These are phyloP conservation scores for Chaetops frenatus DNA, from an alignment of 2,113 vertebrate species.

Conservation along the genomic window DNA sequence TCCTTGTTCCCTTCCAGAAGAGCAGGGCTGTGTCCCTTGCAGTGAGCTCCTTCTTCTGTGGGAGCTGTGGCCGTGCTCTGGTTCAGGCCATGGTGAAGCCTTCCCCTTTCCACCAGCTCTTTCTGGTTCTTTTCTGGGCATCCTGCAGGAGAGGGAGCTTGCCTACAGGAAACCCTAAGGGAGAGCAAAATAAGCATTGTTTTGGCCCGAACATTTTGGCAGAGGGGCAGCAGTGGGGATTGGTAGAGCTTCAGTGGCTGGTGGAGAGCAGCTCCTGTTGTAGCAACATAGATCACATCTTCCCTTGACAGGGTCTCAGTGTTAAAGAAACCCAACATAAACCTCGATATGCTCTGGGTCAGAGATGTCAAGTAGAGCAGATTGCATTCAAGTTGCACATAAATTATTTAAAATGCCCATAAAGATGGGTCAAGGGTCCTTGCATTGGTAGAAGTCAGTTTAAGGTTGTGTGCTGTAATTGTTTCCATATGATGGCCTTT, in stretches of 20 bases:
- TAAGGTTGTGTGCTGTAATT: background rate
- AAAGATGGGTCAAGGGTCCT: slow-evolving; percentile 35
- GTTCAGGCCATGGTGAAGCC: rapidly evolving
- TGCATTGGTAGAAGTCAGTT: background rate
- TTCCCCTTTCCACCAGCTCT: background rate
- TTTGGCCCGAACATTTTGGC: background rate
- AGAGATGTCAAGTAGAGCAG: slow-evolving; percentile 43
- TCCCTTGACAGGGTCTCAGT: background rate
- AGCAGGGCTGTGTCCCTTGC: background rate
- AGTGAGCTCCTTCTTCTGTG: rapidly evolving
- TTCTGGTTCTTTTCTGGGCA: background rate
- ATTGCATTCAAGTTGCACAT: slow-evolving; percentile 32
- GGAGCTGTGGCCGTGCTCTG: background rate
- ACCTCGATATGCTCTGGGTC: slow-evolving; percentile 20
- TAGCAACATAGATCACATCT: background rate
- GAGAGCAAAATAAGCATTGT: background rate
- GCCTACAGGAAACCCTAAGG: background rate
- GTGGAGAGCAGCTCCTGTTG: background rate
- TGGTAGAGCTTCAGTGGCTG: background rate
- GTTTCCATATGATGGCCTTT: slow-evolving; percentile 1
- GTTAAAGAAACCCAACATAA: slow-evolving; percentile 55
- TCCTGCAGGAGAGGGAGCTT: background rate
- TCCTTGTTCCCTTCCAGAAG: background rate
- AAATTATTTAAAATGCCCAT: slow-evolving; percentile 53
- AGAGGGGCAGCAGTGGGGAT: background rate